These are phyloP conservation scores for Psittacus erithacus DNA, from an alignment of 2,113 vertebrate genomes.

Conservation along the genomic window DNA sequence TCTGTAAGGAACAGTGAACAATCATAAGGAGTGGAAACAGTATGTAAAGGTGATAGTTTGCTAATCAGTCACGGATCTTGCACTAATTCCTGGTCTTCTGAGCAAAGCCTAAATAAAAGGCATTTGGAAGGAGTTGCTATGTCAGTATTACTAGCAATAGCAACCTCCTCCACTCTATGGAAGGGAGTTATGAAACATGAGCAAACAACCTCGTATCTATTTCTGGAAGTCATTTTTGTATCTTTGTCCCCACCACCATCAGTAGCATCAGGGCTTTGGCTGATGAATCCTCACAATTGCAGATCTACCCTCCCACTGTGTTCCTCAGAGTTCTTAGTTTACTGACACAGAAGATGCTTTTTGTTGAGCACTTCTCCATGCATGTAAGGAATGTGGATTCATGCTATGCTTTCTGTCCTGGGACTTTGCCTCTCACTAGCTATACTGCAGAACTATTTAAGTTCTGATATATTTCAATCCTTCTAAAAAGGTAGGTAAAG, in stretches of 20 bases:
- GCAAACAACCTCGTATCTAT: conserved; percentile 52
- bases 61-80: not conserved
- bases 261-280: conserved; percentile 17
- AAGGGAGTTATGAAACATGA: conserved; percentile 52
- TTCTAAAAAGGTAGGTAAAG: not conserved
- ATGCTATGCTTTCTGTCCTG: not conserved
- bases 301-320: not conserved
- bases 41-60: not conserved
- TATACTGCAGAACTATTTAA: not conserved
- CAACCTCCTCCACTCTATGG: conserved; percentile 40
- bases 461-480: not conserved
- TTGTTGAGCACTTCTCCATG: not conserved
- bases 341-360: not conserved
- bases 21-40: not conserved
- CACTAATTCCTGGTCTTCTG: conserved; percentile 6
- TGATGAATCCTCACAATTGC: not conserved
- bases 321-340: not conserved
- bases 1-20: not conserved
- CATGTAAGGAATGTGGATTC: not conserved
- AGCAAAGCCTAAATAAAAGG: conserved; percentile 25
- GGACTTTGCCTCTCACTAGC: not conserved
- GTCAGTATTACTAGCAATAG: conserved; percentile 50
- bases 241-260: not conserved
- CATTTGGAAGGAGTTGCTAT: not conserved
- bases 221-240: conserved; percentile 8